These are phyloP conservation scores for Tetragnatha montana DNA, from an alignment of 2,888 invertebrate species.

Conservation along the genomic window DNA sequence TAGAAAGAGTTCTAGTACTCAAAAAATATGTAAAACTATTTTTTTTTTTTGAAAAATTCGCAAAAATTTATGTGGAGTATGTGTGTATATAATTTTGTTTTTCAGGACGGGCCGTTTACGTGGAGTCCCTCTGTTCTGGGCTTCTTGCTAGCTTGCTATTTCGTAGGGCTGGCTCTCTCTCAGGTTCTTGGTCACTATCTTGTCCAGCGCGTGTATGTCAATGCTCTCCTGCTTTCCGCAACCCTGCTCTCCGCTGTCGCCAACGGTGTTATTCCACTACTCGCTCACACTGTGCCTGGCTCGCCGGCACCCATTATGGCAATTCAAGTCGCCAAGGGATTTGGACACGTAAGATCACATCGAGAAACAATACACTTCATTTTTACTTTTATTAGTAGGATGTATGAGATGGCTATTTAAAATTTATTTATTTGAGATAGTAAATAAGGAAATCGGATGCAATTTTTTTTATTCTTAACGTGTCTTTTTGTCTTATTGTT, in stretches of 20 bases:
- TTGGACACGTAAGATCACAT: constrained; percentile 33
- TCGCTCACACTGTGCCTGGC: neutral
- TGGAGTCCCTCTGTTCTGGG: constrained; percentile 11
- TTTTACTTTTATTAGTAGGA: neutral
- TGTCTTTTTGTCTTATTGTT: no score
- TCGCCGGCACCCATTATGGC: constrained; percentile 5
- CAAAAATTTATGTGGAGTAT: no score
- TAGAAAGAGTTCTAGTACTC: no score
- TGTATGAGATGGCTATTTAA: no score
- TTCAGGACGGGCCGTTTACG: constrained; percentile 36
- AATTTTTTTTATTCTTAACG: no score
- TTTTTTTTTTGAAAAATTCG: no score
- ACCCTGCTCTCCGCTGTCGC: constrained; percentile 7
- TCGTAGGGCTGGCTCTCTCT: constrained; percentile 16
- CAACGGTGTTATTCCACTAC: constrained; percentile 13
- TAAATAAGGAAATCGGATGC: no score
- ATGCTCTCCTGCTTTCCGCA: constrained; percentile 13
- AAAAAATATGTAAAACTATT: no score
- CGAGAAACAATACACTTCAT: no score
- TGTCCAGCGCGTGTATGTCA: constrained; percentile 14
- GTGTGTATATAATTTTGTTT: no score
- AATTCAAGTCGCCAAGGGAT: constrained; percentile 46
- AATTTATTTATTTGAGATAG: no score
- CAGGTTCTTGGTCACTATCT: constrained; percentile 18
- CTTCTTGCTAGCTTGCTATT: constrained; percentile 25